A percentile compares a stretch with the other conserved stretches of the same genome.
Evolutionary conservation across 2,797 vertebrate genomes (phyloP).

Genomic region (Ctenopoma kingsleyae): DNA sequence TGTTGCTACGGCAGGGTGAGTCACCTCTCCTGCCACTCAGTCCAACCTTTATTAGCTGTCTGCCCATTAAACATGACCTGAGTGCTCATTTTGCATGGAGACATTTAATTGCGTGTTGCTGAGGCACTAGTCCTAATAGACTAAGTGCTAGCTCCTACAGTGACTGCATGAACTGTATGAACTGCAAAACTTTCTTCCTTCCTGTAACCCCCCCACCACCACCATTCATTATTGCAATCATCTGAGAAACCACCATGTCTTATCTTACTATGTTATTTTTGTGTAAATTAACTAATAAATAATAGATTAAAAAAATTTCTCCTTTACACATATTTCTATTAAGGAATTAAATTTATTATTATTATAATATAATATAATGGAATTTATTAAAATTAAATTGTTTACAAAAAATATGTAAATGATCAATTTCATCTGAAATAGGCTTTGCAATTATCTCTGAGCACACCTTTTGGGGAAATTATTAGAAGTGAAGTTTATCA

Average conservation of each 20-base stretch:
- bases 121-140: constrained; percentile 70
- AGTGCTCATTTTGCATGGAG: constrained; percentile 80
- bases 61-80: constrained; percentile 83
- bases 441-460: not conserved
- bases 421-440: constrained; percentile 43
- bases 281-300: constrained; percentile 53
- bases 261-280: constrained; percentile 40
- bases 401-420: constrained; percentile 31
- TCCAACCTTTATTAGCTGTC: constrained; percentile 72
- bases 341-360: too few relatives aligned
- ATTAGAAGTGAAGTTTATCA: constrained; percentile 11
- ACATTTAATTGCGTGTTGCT: constrained; percentile 79
- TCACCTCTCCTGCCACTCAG: constrained; percentile 71
- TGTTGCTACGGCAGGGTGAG: constrained; percentile 56
- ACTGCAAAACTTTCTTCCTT: constrained; percentile 70
- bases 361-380: too few relatives aligned
- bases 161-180: constrained; percentile 69
- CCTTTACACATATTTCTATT: constrained; percentile 41
- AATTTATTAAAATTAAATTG: too few relatives aligned
- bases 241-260: constrained; percentile 50
- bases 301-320: constrained; percentile 37
- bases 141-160: constrained; percentile 73
- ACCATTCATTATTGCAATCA: constrained; percentile 69
- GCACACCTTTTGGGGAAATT: constrained; percentile 4
- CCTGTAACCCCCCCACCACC: constrained; percentile 5